Percentiles rank a stretch among this genome's conserved stretches.
Conservation (phyloP, 2,888 invertebrate species). For the Julus scanicus region DNA sequence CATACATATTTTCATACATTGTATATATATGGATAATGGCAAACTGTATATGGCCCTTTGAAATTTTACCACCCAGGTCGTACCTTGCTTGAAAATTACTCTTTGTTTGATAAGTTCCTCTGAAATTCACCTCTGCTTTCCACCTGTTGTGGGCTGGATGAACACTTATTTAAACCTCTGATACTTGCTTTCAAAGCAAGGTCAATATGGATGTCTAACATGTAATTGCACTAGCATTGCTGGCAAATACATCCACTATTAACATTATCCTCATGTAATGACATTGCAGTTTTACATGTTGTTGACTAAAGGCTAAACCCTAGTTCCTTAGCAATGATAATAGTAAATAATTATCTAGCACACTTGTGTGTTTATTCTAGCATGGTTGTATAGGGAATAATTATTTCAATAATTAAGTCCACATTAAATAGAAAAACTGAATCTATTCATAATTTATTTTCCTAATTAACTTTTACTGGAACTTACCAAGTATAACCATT, state of each 20-base stretch:
- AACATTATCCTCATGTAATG: background rate
- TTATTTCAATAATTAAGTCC: too few species aligned
- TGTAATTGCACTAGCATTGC: background rate
- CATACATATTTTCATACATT: too few species aligned
- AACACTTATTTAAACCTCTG: background rate
- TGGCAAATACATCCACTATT: background rate
- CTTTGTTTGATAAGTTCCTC: background rate
- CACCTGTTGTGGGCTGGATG: background rate
- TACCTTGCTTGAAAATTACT: background rate
- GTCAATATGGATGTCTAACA: background rate
- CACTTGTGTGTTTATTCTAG: too few species aligned
- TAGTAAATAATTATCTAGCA: too few species aligned
- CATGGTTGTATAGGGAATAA: too few species aligned
- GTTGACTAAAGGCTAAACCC: constrained; percentile 3
- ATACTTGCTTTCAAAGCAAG: background rate
- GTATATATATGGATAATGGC: too few species aligned
- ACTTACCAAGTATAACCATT: too few species aligned
- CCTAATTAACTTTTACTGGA: too few species aligned
- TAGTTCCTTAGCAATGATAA: background rate
- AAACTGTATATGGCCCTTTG: too few species aligned
- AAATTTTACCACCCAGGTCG: too few species aligned
- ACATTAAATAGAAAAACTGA: too few species aligned
- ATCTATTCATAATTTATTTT: too few species aligned
- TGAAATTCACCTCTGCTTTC: background rate
- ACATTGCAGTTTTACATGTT: background rate